Evolutionary conservation across 1,140 invertebrate species (phyloP).

Genomic region (Lepidurus couesii): DNA sequence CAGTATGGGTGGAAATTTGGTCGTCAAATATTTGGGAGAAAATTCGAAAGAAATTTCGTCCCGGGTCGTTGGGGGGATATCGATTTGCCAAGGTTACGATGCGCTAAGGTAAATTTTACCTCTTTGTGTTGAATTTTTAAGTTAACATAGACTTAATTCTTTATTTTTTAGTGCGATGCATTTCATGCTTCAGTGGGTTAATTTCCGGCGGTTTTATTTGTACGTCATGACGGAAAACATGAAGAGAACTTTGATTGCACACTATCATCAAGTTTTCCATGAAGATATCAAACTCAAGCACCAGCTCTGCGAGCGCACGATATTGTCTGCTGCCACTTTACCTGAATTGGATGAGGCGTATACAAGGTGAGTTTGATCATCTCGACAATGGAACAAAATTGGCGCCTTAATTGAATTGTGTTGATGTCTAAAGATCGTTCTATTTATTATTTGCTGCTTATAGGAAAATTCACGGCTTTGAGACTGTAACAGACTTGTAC

Average conservation of each 20-base stretch:
- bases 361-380: constrained; percentile 55
- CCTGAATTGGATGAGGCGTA: constrained; percentile 83
- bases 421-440: too few species aligned
- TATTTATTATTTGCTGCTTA: too few species aligned
- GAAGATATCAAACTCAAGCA: constrained; percentile 62
- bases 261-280: constrained; percentile 66
- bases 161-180: constrained; percentile 60
- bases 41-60: constrained; percentile 53
- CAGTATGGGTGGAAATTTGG: constrained; percentile 81
- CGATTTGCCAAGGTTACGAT: constrained; percentile 87
- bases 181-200: constrained; percentile 74
- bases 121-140: constrained; percentile 29
- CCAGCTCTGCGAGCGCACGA: constrained; percentile 66
- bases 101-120: constrained; percentile 61
- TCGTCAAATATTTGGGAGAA: constrained; percentile 84
- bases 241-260: constrained; percentile 71
- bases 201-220: constrained; percentile 79
- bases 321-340: constrained; percentile 75
- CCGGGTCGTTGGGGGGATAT: constrained; percentile 77
- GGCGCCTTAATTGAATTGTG: too few species aligned
- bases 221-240: constrained; percentile 89
- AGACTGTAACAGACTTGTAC: constrained; percentile 69
- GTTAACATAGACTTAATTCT: constrained; percentile 36
- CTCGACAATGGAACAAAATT: too few species aligned
- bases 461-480: constrained; percentile 68